phyloP scores from a whole-genome alignment of 1,140 invertebrate genomes.

The Ceratosolen solmsi region DNA sequence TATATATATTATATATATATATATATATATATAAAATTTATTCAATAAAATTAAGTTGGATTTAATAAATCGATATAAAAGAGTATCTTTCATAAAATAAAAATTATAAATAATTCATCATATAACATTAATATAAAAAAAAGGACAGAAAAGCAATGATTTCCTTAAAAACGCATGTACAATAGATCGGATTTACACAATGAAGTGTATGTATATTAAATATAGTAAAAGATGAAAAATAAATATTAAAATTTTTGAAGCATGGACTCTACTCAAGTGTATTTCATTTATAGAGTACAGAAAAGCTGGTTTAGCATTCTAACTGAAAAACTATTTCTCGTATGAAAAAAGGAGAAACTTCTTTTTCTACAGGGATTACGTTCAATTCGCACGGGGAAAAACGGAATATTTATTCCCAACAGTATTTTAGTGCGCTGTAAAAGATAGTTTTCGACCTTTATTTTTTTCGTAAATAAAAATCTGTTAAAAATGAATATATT shows the following conservation, averaged over 20 bases:
- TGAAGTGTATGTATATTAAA: neutral
- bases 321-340: neutral
- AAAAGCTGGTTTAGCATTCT: neutral
- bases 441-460: neutral
- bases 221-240: neutral
- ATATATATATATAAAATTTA: no score
- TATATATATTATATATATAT: no score
- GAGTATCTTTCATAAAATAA: no score
- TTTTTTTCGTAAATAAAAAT: neutral
- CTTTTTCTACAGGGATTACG: neutral
- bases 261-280: neutral
- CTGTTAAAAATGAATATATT: no score
- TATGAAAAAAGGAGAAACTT: neutral
- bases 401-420: neutral
- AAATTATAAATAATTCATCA: no score
- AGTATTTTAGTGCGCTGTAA: neutral
- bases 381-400: neutral
- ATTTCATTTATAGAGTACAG: neutral
- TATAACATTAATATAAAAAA: no score
- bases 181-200: neutral
- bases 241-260: neutral
- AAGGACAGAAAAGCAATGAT: neutral
- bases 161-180: neutral
- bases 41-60: no score
- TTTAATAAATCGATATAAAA: no score